phyloP scores from a whole-genome alignment of 1,140 invertebrate genomes.

The Drosophila persimilis region DNA sequence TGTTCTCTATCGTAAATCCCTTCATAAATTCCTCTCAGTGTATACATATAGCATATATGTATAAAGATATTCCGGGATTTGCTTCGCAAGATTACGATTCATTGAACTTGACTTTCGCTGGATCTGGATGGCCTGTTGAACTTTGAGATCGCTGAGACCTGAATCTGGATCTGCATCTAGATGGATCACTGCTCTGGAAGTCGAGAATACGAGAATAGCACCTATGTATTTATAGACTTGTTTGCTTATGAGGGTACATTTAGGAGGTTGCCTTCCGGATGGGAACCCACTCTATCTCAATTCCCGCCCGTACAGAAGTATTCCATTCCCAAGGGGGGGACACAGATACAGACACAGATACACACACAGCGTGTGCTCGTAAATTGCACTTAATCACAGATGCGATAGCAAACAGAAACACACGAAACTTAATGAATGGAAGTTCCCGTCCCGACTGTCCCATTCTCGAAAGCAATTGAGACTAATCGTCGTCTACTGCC shows the following conservation, averaged over 20 bases:
- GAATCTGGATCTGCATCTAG: too few species aligned
- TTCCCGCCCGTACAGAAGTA: neutral
- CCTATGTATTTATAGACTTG: neutral
- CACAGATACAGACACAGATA: neutral
- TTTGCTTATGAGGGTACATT: neutral
- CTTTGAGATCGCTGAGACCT: too few species aligned
- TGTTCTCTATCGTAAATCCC: too few species aligned
- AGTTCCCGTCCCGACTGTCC: constrained; percentile 35
- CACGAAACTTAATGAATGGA: constrained; percentile 49
- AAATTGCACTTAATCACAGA: constrained; percentile 62
- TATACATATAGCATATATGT: too few species aligned
- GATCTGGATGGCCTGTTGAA: too few species aligned
- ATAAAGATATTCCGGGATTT: too few species aligned
- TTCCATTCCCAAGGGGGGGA: neutral
- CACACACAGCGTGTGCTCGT: constrained; percentile 15
- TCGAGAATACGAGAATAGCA: too few species aligned
- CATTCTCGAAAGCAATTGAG: constrained; percentile 59
- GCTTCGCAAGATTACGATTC: too few species aligned
- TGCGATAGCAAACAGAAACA: constrained; percentile 9
- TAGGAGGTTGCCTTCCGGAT: constrained; percentile 2
- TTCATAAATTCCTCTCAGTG: too few species aligned
- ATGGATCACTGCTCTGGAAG: too few species aligned
- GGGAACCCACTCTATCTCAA: too few species aligned
- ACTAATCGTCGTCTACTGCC: constrained; percentile 62
- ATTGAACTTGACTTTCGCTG: too few species aligned